Evolutionary conservation across 2,113 vertebrate genomes (phyloP).

Genomic region (Siphamia tubifer): DNA sequence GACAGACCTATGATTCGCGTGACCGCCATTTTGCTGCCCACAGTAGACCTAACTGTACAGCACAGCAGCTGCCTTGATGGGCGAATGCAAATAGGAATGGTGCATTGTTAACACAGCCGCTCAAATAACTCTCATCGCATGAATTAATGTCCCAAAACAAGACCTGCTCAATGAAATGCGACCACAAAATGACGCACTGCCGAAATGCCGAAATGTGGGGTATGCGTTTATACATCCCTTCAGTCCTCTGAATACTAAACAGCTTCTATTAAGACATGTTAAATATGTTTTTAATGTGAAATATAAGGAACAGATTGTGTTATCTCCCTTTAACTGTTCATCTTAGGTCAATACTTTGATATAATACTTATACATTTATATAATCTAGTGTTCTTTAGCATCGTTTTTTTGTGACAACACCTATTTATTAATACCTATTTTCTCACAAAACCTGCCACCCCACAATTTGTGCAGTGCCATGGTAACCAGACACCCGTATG

Average conservation of each 20-base stretch:
- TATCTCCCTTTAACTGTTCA: background rate
- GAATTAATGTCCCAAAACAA: conserved; percentile 46
- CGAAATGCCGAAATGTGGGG: conserved; percentile 3
- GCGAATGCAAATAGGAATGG: conserved; percentile 63
- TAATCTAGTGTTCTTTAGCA: background rate
- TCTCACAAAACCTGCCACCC: conserved; percentile 29
- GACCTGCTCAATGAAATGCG: conserved; percentile 17
- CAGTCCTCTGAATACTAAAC: conserved; percentile 1
- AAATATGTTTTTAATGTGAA: background rate
- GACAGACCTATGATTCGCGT: conserved; percentile 66
- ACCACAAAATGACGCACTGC: background rate
- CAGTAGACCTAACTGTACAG: conserved; percentile 66
- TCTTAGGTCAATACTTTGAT: background rate
- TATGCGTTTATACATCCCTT: background rate
- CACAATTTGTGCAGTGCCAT: conserved; percentile 52
- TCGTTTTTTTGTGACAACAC: background rate
- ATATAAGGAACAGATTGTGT: background rate
- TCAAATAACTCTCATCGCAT: conserved; percentile 27
- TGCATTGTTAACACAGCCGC: conserved; percentile 49
- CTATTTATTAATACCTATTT: conserved; percentile 18
- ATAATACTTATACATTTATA: conserved; percentile 21
- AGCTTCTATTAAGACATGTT: background rate
- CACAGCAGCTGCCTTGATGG: conserved; percentile 67
- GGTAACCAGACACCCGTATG: conserved; percentile 66
- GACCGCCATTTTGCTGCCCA: conserved; percentile 78